Evolutionary conservation across 2,797 vertebrate genomes (phyloP), one percentile per base, ranked within the genome.

Genomic region (Meda fulgida): DNA sequence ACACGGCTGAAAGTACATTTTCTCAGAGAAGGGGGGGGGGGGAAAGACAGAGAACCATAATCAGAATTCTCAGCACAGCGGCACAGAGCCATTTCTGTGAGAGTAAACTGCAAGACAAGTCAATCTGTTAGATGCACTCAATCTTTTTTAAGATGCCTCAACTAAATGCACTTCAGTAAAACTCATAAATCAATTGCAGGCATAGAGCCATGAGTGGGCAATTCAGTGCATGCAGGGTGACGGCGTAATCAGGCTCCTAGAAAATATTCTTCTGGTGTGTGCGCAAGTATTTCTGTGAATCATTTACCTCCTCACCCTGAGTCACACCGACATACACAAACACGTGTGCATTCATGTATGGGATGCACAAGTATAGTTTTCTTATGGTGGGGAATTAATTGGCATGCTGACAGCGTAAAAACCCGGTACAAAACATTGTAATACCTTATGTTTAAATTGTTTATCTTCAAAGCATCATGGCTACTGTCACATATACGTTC

Each of bases 111-210:
- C 78, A 87, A 87, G 72, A 87, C 77, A 87, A 84, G 78, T 84
- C 86, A 75, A 76, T 87, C 86, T 76, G 70, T 76, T 76, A 84
- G 82, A 84, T 78, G 81, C 82, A 84, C 83, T 87, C 81, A 87
- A 84, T 87, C 77, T 80, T 84, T 84, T 83, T 83, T 87, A 78
- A 80, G 80, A 65, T 81, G 75, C 67, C 86, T 86, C 72, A 86
- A 78, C 75, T 87, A 89, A 83, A 88, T 87, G 79, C 81, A 84
- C 82, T 85, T 69, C 79, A 87, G 75, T 66, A 71, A 77, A 89
- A 89, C 86, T 79, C 84, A 85, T 72, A 88, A 91, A 89, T 89
- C 83, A 73, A 87, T 89, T 88, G 88, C 78, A 63, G 55, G 60
- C 38, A 26, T 66, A 53, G 81, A 72, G 84, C 79, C 89, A 55